phyloP scores from a whole-genome alignment of 2,113 vertebrate species.

The Morphnarchus princeps region DNA sequence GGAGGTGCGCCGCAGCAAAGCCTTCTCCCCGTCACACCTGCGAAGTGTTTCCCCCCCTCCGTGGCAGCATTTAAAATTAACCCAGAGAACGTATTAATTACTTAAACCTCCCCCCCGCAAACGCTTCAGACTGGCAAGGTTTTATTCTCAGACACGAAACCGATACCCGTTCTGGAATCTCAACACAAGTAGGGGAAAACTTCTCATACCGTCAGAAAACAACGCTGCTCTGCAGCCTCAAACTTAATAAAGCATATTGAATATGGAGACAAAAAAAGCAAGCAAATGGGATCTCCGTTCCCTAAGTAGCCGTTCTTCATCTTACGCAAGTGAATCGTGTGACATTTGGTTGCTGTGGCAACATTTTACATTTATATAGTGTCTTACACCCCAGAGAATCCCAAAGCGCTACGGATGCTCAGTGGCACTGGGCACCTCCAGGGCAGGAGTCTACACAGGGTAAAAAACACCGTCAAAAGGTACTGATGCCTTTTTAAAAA shows the following conservation, averaged over 20 bases:
- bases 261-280: neutral
- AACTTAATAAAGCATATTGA: neutral
- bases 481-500: neutral
- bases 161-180: neutral
- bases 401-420: neutral
- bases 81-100: neutral
- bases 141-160: neutral
- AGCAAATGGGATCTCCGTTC: constrained; percentile 26
- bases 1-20: neutral
- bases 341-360: constrained; percentile 55
- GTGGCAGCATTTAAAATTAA: neutral
- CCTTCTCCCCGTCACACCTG: neutral
- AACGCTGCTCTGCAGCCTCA: neutral
- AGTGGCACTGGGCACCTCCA: neutral
- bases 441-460: neutral
- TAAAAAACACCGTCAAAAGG: neutral
- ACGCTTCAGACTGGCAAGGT: neutral
- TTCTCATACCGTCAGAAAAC: neutral
- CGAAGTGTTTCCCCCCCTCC: neutral
- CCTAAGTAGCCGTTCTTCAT: constrained; percentile 31
- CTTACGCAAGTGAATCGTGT: constrained; percentile 52
- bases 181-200: neutral
- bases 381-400: constrained; percentile 37
- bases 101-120: neutral
- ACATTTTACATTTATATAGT: constrained; percentile 36